Evolutionary conservation across 2,113 vertebrate genomes (phyloP), one percentile per base, ranked within the genome.

Genomic region (Leptosomus discolor): DNA sequence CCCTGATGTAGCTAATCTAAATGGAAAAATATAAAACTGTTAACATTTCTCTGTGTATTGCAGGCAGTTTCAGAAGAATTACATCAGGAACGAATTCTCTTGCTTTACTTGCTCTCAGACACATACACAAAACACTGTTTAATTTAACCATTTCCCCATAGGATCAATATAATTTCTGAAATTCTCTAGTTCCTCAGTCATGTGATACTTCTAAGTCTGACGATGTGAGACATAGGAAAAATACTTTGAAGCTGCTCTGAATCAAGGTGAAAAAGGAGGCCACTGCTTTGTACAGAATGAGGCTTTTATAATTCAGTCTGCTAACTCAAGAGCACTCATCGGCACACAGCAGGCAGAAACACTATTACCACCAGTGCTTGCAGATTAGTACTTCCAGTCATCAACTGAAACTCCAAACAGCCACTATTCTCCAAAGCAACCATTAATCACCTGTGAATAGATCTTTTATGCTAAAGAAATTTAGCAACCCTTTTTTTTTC

Each of bases 371-470:
- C 68, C 15, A 37, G 21, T 68, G 37, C 79, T 51, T 74, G 58
- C 71, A 96, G 60, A 68, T 94, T 77, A 91, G 80, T 80, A 74
- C 54, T 93, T 94, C 41, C n/a, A 93, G 75, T 63, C 71, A 77
- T 77, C 90, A 88, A 17, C 22, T 56, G 74, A 67, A 94, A 90
- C 45, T 92, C 89, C 70, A 60, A 90, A 74, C 67, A 90, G n/a
- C 29, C 58, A 67, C 50, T 58, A 17, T 16, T 93, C 46, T 80
- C 87, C 79, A 67, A 92, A 86, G 34, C 32, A 92, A 43, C 20
- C 29, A 76, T 54, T 90, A 88, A 80, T 86, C 63, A 70, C 11
- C 10, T 43, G 34, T 83, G 56, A 92, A 83, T 19, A 89, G 34
- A 65, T 75, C 17, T 91, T 81, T 64, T 48, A 79, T 60, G 37